Conservation (phyloP, 2,888 invertebrate genomes). For the Syrphus vitripennis region DNA sequence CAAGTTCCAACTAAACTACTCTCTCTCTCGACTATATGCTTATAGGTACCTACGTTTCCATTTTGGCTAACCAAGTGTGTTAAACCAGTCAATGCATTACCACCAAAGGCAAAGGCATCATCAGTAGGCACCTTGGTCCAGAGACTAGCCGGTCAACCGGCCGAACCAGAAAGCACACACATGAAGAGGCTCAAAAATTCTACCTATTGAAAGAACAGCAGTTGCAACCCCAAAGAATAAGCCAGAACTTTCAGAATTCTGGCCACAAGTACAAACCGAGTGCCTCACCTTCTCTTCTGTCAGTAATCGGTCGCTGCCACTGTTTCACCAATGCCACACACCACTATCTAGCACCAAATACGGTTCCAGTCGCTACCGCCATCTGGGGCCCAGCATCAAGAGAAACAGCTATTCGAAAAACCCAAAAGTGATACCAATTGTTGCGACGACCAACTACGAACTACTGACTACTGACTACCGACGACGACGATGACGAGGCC, state of each 20-base stretch:
- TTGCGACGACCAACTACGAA: constrained; percentile 27
- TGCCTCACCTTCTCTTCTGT: constrained; percentile 68
- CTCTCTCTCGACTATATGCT: neutral
- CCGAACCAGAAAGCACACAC: neutral
- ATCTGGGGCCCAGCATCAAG: constrained; percentile 22
- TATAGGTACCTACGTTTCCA: neutral
- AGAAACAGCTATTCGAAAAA: constrained; percentile 39
- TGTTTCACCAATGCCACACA: constrained; percentile 34
- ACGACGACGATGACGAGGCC: neutral
- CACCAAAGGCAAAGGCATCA: neutral
- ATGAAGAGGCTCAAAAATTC: constrained; percentile 21
- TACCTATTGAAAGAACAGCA: constrained; percentile 51
- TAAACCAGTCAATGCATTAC: constrained; percentile 63
- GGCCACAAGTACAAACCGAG: constrained; percentile 81
- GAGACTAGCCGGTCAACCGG: no score
- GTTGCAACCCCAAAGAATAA: constrained; percentile 62
- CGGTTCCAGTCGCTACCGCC: constrained; percentile 14
- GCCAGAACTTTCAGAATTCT: constrained; percentile 73
- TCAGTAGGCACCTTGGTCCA: neutral
- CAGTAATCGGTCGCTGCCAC: constrained; percentile 35
- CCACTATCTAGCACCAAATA: neutral
- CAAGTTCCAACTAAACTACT: neutral
- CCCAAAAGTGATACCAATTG: constrained; percentile 59
- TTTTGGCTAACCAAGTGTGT: constrained; percentile 69
- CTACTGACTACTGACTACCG: no score